These are phyloP conservation scores for Marronus borbonicus DNA, from an alignment of 2,888 invertebrate species.

Conservation along the genomic window DNA sequence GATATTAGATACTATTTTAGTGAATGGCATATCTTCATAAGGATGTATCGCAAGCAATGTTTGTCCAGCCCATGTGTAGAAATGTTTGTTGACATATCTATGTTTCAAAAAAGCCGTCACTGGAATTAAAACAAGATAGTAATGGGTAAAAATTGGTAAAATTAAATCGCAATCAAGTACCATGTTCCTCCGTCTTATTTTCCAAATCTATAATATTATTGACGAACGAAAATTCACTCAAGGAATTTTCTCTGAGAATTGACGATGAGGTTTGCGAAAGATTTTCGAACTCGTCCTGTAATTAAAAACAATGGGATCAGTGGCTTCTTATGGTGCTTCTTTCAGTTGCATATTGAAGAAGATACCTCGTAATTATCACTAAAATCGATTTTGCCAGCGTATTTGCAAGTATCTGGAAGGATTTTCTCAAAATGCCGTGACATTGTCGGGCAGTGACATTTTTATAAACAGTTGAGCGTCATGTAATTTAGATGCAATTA, in stretches of 20 bases:
- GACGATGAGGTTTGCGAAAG: slow-evolving; percentile 46
- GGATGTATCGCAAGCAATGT: slow-evolving; percentile 68
- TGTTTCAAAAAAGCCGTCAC: slow-evolving; percentile 65
- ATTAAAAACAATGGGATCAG: not conserved
- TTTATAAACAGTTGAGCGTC: not conserved
- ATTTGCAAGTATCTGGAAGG: slow-evolving; percentile 2
- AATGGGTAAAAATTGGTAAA: not conserved
- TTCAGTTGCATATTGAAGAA: not conserved
- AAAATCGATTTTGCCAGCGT: not conserved
- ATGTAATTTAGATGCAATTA: no score
- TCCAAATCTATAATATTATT: slow-evolving; percentile 54
- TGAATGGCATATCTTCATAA: slow-evolving; percentile 53
- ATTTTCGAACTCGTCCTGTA: slow-evolving; percentile 43
- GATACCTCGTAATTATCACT: slow-evolving; percentile 11
- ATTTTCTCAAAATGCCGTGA: slow-evolving; percentile 38
- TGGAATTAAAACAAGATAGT: slow-evolving; percentile 54
- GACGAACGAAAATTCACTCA: slow-evolving; percentile 7
- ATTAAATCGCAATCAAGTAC: not conserved
- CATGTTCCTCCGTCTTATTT: slow-evolving; percentile 50
- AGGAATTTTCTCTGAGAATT: slow-evolving; percentile 38
- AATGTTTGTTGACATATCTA: slow-evolving; percentile 62
- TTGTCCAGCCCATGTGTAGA: slow-evolving; percentile 70
- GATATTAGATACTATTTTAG: not conserved
- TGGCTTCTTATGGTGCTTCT: not conserved
- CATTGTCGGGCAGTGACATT: slow-evolving; percentile 22